These are phyloP conservation scores for Sylvilagus floridanus DNA, from an alignment of 2,797 vertebrate genomes.

Conservation along the genomic window DNA sequence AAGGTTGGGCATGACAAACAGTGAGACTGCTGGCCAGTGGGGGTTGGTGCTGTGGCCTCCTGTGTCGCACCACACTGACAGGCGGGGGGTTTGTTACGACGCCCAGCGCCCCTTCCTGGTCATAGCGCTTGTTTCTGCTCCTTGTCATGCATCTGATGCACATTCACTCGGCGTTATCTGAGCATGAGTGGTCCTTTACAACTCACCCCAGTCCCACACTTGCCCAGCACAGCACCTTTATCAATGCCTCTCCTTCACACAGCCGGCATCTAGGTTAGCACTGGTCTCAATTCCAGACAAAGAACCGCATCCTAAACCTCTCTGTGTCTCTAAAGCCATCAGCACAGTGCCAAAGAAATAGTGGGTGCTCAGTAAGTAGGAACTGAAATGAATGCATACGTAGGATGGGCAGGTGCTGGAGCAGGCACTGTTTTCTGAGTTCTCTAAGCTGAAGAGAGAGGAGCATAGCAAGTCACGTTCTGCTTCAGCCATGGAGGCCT, in stretches of 20 bases:
- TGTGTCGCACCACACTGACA: neutral
- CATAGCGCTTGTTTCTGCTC: neutral
- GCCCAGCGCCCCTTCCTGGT: neutral
- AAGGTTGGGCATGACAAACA: neutral
- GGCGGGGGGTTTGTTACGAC: neutral
- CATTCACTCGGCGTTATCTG: neutral
- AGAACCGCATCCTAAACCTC: neutral
- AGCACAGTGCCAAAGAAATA: neutral
- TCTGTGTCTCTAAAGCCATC: neutral
- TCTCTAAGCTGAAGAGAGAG: constrained; percentile 25
- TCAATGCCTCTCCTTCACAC: neutral
- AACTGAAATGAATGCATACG: neutral
- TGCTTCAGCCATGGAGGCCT: neutral
- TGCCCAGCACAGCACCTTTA: no score
- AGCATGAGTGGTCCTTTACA: neutral
- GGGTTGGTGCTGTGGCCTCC: neutral
- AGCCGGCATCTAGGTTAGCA: neutral
- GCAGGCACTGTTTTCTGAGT: neutral
- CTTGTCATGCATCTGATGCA: neutral
- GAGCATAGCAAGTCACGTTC: neutral
- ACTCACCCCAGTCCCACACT: neutral
- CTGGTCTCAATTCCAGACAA: neutral
- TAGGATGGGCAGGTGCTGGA: neutral
- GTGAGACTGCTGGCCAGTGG: neutral
- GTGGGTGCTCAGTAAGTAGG: neutral